phyloP scores from a whole-genome alignment of 2,797 vertebrate species.

The Molothrus ater region DNA sequence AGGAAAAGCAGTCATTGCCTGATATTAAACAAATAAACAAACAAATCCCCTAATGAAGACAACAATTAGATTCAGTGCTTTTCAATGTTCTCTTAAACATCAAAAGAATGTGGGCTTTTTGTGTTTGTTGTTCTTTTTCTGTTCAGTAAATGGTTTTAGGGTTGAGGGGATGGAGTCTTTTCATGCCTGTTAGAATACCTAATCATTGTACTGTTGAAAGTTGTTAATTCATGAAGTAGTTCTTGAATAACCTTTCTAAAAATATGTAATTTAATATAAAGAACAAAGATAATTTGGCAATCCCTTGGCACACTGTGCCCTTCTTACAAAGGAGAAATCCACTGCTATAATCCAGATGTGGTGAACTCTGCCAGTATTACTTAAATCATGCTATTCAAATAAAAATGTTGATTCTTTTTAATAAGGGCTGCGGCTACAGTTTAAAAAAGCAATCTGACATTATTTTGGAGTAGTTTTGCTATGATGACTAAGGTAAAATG shows the following conservation, averaged over 20 bases:
- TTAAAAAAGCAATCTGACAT: not conserved
- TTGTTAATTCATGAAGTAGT: not conserved
- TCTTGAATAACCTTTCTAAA: not conserved
- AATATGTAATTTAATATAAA: not conserved
- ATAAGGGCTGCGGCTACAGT: not conserved
- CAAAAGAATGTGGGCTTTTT: fast-evolving
- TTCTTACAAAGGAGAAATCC: not conserved
- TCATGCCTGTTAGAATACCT: not conserved
- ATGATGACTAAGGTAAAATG: not conserved
- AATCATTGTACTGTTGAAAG: not conserved
- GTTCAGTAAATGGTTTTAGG: not conserved
- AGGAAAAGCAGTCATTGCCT: not conserved
- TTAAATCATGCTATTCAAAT: not conserved
- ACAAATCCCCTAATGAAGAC: not conserved
- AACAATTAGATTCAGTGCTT: not conserved
- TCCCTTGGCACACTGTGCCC: fast-evolving
- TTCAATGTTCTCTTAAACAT: not conserved
- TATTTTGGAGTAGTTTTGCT: not conserved
- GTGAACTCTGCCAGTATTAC: not conserved
- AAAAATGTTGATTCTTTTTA: not conserved
- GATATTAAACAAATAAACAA: not conserved
- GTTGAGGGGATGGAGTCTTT: fast-evolving
- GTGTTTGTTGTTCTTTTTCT: not conserved
- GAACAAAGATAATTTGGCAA: not conserved
- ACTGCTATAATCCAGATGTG: not conserved